Percentiles rank a stretch among this genome's conserved stretches.
phyloP scores from a whole-genome alignment of 2,888 invertebrate species.

The Gymnoscelis rufifasciata region DNA sequence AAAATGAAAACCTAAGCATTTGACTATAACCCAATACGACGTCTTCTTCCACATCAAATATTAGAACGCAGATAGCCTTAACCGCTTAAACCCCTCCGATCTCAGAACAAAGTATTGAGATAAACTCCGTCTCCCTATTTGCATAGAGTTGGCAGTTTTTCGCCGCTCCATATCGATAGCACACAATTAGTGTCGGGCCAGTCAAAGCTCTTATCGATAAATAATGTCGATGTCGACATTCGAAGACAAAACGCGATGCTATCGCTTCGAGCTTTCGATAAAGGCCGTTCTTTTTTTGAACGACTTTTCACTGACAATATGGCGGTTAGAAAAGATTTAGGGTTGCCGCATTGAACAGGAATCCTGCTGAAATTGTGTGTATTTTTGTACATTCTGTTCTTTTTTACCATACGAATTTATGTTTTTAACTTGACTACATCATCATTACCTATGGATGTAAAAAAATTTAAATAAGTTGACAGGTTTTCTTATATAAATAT shows the following conservation, averaged over 20 bases:
- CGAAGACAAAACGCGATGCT: constrained; percentile 69
- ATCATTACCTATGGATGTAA: too few species aligned
- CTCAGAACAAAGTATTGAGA: constrained; percentile 27
- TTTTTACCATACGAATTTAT: too few species aligned
- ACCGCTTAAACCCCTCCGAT: constrained; percentile 17
- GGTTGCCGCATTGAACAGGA: background rate
- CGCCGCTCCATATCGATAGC: constrained; percentile 48
- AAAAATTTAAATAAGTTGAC: too few species aligned
- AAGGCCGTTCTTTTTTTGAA: constrained; percentile 18
- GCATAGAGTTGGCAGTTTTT: constrained; percentile 50
- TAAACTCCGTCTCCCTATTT: constrained; percentile 38
- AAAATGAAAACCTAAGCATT: background rate
- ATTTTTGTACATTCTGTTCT: too few species aligned
- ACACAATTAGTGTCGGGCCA: constrained; percentile 69
- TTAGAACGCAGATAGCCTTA: constrained; percentile 3
- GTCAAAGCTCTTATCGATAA: constrained; percentile 64
- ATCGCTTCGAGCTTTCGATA: constrained; percentile 40
- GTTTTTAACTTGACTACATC: too few species aligned
- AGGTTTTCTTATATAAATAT: too few species aligned
- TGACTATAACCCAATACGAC: background rate
- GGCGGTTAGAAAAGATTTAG: constrained; percentile 15
- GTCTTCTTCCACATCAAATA: background rate
- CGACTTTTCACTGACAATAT: constrained; percentile 23
- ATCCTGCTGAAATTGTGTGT: too few species aligned
- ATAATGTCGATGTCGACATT: constrained; percentile 56